These are phyloP conservation scores for Eupithecia centaureata DNA, from an alignment of 2,888 invertebrate genomes.

Conservation along the genomic window DNA sequence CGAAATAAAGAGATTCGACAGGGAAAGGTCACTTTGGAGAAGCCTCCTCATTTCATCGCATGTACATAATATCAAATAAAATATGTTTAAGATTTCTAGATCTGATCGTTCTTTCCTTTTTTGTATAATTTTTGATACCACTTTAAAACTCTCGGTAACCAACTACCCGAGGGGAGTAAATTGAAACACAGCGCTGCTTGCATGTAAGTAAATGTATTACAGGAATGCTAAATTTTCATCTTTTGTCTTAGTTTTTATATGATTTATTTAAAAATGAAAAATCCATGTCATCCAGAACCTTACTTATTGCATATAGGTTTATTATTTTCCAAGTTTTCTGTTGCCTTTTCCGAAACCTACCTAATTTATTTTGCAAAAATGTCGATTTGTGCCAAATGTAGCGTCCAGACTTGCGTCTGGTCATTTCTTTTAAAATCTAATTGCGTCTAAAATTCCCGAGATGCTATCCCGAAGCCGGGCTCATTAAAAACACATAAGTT, in stretches of 20 bases:
- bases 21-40: constrained; percentile 14
- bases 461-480: constrained; percentile 51
- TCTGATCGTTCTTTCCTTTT: too few species aligned
- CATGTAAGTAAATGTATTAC: too few species aligned
- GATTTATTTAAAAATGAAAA: too few species aligned
- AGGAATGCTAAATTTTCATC: too few species aligned
- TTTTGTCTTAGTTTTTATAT: too few species aligned
- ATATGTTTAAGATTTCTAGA: too few species aligned
- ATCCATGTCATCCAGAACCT: not conserved
- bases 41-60: not conserved
- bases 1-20: constrained; percentile 19
- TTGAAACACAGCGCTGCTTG: too few species aligned
- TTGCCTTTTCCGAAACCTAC: not conserved
- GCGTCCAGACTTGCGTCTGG: not conserved
- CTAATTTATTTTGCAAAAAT: not conserved
- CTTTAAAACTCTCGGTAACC: too few species aligned
- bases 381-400: not conserved
- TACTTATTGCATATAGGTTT: not conserved
- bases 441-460: constrained; percentile 25
- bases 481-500: constrained; percentile 70
- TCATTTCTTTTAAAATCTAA: constrained; percentile 16
- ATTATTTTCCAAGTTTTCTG: not conserved
- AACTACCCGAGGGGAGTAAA: too few species aligned
- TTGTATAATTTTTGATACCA: too few species aligned
- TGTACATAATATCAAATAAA: too few species aligned